phyloP scores from a whole-genome alignment of 2,888 invertebrate species.

The Serrognathus titanus region DNA sequence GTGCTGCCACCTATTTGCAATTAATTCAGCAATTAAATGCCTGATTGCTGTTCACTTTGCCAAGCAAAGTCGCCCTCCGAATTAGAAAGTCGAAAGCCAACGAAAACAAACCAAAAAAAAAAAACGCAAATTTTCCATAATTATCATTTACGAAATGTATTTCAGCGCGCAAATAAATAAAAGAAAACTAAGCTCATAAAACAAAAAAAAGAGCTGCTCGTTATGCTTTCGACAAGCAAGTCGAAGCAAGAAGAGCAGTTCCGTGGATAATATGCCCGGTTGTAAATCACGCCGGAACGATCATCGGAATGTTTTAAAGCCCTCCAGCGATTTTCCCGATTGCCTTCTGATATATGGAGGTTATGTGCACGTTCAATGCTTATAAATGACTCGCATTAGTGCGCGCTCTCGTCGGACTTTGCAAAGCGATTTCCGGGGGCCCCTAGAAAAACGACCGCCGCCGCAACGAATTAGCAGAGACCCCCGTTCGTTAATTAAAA shows the following conservation, averaged over 20 bases:
- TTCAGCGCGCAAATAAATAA: neutral
- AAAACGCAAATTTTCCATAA: neutral
- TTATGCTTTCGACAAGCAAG: neutral
- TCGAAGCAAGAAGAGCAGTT: slow-evolving; percentile 27
- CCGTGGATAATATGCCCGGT: slow-evolving; percentile 36
- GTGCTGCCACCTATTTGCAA: slow-evolving; percentile 34
- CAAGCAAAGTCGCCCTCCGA: neutral
- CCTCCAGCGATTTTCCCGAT: slow-evolving; percentile 48
- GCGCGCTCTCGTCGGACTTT: slow-evolving; percentile 11
- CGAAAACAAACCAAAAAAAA: neutral
- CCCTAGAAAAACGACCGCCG: too few relatives aligned
- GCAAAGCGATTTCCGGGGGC: too few relatives aligned
- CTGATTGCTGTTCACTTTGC: slow-evolving; percentile 11
- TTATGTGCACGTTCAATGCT: slow-evolving; percentile 46
- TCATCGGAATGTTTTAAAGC: slow-evolving; percentile 50
- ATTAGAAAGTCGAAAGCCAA: too few relatives aligned
- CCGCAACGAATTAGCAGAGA: too few relatives aligned
- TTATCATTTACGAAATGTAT: neutral
- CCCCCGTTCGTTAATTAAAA: too few relatives aligned
- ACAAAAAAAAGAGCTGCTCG: slow-evolving; percentile 9
- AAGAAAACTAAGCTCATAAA: slow-evolving; percentile 6
- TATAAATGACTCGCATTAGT: slow-evolving; percentile 49
- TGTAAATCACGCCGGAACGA: slow-evolving; percentile 44
- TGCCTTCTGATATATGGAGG: slow-evolving; percentile 50
- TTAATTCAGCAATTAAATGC: slow-evolving; percentile 29